Percentiles rank a stretch among this genome's conserved stretches.
phyloP scores from a whole-genome alignment of 2,888 invertebrate species.

The Venustoraphidia nigricollis region DNA sequence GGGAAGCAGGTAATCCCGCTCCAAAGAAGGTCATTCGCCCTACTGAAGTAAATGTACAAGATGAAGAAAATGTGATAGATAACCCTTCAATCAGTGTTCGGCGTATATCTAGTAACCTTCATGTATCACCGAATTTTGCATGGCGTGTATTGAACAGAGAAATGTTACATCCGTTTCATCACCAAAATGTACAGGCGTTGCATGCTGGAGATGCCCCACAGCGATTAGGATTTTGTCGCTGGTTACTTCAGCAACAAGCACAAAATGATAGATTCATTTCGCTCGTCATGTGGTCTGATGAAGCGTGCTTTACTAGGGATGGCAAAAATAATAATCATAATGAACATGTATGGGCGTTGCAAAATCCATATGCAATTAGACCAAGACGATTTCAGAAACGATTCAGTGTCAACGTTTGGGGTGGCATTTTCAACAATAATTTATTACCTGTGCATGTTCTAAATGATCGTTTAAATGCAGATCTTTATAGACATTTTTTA shows the following conservation, averaged over 20 bases:
- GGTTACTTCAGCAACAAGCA: constrained; percentile 5
- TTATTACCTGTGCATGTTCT: neutral
- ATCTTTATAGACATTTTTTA: no score
- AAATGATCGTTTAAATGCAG: no score
- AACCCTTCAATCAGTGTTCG: no score
- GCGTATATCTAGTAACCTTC: no score
- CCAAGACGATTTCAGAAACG: neutral
- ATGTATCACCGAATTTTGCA: no score
- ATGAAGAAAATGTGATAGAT: no score
- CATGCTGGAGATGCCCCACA: constrained; percentile 3
- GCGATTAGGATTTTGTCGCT: constrained; percentile 9
- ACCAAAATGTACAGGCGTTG: no score
- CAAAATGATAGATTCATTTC: constrained; percentile 8
- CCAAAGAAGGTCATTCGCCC: no score
- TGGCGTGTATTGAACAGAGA: no score
- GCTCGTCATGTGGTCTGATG: constrained; percentile 7
- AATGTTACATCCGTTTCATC: no score
- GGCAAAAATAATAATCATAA: neutral
- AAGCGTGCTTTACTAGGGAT: constrained; percentile 7
- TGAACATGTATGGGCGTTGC: neutral
- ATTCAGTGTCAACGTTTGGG: neutral
- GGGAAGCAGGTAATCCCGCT: no score
- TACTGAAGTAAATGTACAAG: no score
- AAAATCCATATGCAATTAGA: neutral
- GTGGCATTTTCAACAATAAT: neutral